Evolutionary conservation across 2,797 vertebrate genomes (phyloP).

Genomic region (Eulemur rubriventer): DNA sequence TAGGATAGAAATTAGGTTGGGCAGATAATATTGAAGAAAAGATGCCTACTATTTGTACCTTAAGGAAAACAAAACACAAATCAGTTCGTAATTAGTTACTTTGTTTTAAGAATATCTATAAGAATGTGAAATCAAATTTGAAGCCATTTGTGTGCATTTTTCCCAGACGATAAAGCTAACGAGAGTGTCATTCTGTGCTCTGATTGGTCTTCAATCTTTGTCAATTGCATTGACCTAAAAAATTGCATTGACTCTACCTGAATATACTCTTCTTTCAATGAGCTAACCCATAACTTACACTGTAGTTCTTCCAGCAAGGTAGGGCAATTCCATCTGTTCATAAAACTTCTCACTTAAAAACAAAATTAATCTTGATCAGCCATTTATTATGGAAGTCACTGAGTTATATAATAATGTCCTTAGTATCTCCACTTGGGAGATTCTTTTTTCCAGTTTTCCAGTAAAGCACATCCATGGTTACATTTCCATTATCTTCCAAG

Average conservation of each 20-base stretch:
- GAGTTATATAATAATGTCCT: slow-evolving; percentile 48
- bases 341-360: slow-evolving; percentile 41
- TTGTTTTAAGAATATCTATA: background rate
- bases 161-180: background rate
- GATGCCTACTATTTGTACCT: background rate
- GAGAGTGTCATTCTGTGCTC: background rate
- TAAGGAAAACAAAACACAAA: slow-evolving; percentile 47
- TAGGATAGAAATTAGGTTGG: slow-evolving; percentile 54
- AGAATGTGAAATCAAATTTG: background rate
- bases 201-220: slow-evolving; percentile 19
- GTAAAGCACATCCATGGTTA: slow-evolving; percentile 44
- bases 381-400: slow-evolving; percentile 33
- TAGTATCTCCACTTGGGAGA: slow-evolving; percentile 42
- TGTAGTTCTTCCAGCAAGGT: background rate
- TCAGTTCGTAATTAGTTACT: background rate
- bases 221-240: background rate
- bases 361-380: slow-evolving; percentile 41
- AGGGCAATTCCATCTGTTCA: background rate
- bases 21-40: slow-evolving; percentile 29
- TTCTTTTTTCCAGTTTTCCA: slow-evolving; percentile 24
- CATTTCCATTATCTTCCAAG: slow-evolving; percentile 63
- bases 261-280: slow-evolving; percentile 14
- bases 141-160: background rate
- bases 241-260: background rate
- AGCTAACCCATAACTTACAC: background rate